phyloP scores from a whole-genome alignment of 2,113 vertebrate species.

The Phyllostomus discolor region DNA sequence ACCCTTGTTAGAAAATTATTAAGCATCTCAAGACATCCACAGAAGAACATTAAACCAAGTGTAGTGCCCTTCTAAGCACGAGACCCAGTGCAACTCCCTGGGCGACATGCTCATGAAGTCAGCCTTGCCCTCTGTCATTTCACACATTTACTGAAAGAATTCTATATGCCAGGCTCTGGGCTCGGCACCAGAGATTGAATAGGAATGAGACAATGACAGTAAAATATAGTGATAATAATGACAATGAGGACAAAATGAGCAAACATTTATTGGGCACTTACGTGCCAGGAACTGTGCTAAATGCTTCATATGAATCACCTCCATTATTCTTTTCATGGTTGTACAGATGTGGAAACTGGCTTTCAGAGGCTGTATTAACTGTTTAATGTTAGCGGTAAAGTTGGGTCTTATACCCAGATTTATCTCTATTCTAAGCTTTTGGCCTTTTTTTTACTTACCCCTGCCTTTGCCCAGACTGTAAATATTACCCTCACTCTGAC shows the following conservation, averaged over 20 bases:
- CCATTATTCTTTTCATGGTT: background rate
- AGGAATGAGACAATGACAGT: background rate
- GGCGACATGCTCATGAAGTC: background rate
- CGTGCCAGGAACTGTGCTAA: background rate
- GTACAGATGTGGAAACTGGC: background rate
- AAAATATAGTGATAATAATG: background rate
- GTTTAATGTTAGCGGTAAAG: background rate
- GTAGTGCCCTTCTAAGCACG: background rate
- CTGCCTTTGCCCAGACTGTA: background rate
- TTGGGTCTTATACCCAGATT: background rate
- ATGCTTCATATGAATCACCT: background rate
- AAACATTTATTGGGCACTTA: background rate
- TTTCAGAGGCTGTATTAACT: background rate
- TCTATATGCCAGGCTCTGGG: background rate
- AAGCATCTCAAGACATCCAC: background rate
- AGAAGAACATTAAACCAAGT: background rate
- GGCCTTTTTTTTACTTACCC: background rate
- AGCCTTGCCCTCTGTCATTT: background rate
- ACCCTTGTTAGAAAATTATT: background rate
- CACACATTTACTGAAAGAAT: background rate
- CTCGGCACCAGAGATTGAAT: background rate
- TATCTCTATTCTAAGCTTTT: background rate
- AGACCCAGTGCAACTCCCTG: background rate
- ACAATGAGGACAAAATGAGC: background rate
- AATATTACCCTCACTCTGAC: background rate